Base-by-base conservation (phyloP, 2,888 invertebrate species). In the Tenthredo amoena region DNA sequence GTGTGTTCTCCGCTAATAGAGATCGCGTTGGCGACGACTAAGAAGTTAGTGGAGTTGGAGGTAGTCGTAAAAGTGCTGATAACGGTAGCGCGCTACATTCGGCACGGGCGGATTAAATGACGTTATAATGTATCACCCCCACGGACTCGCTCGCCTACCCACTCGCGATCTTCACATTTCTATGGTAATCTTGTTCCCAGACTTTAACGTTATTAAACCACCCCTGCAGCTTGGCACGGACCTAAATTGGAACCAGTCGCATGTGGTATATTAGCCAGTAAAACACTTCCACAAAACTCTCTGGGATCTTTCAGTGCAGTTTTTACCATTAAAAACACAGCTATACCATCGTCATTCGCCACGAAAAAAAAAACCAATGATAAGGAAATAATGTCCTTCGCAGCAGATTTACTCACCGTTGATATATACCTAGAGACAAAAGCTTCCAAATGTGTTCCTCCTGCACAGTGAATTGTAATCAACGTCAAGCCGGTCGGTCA, bases 111-210 rank as follows among this genome's bases (percentile, higher is more conserved):
- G 81, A 81, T 81, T 81, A 81, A 81, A 81, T 65, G 81, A 81
- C 62, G 81, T 65, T 81, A 65, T 62, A 81, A 81, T 81, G 81
- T 81, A 81, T 81, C 58, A 62, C 37, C 77, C 77, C 5, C 47
- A 55, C 26, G 50, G 47, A 34, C 40, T 21, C 62, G 62, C 62
- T 55, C 50, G 31, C 77, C 50, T 37, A 62, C 58, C 62, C n/a
- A n/a, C 83, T 71, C 83, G 83, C 83, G 71, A 71, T 83, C 83
- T 83, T 83, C 83, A 71, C 83, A 83, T 83, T 83, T 83, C 83
- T 83, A 83, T 83, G 83, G 83, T 83, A 83, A 83, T 83, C 47
- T 68, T 50, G 68, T 83, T 83, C 83, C 81, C 68, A 37, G 83
- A 83, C 47, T 68, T 71, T 83, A 71, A 83, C 83, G 81, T 83